phyloP scores from a whole-genome alignment of 2,888 invertebrate genomes.

The Ormia ochracea region DNA sequence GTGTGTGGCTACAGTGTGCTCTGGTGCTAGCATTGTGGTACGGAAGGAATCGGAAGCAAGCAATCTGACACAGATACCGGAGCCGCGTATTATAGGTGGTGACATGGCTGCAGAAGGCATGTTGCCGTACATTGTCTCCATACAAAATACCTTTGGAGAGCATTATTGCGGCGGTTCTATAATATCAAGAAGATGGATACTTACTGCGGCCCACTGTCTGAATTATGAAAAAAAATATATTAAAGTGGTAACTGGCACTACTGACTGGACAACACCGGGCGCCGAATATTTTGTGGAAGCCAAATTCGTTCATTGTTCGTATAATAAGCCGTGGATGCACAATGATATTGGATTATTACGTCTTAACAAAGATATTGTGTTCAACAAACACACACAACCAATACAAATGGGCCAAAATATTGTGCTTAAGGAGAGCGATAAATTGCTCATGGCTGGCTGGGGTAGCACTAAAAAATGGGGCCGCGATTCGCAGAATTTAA shows the following conservation, averaged over 20 bases:
- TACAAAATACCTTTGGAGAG: conserved; percentile 70
- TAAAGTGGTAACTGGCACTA: conserved; percentile 71
- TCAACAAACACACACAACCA: conserved; percentile 78
- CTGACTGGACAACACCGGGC: conserved; percentile 67
- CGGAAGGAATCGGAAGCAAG: too few relatives aligned
- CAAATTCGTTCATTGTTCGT: conserved; percentile 68
- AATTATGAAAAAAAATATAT: conserved; percentile 68
- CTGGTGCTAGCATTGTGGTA: conserved; percentile 18
- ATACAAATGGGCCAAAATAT: conserved; percentile 79
- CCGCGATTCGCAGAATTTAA: conserved; percentile 78
- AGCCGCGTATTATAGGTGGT: conserved; percentile 70
- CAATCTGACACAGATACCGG: neutral
- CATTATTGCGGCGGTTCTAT: conserved; percentile 75
- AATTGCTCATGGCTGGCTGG: conserved; percentile 80
- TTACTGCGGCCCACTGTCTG: conserved; percentile 75
- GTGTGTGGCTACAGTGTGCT: neutral
- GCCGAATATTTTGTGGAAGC: conserved; percentile 67
- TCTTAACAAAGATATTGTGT: conserved; percentile 79
- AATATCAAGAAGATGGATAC: conserved; percentile 67
- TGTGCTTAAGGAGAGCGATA: conserved; percentile 78
- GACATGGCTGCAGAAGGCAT: conserved; percentile 62
- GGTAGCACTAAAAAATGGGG: conserved; percentile 79
- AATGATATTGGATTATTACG: conserved; percentile 85
- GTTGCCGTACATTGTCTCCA: conserved; percentile 75
- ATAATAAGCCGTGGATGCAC: conserved; percentile 68